Base-by-base conservation (phyloP, 2,888 invertebrate genomes). In the Lymantria monacha region DNA sequence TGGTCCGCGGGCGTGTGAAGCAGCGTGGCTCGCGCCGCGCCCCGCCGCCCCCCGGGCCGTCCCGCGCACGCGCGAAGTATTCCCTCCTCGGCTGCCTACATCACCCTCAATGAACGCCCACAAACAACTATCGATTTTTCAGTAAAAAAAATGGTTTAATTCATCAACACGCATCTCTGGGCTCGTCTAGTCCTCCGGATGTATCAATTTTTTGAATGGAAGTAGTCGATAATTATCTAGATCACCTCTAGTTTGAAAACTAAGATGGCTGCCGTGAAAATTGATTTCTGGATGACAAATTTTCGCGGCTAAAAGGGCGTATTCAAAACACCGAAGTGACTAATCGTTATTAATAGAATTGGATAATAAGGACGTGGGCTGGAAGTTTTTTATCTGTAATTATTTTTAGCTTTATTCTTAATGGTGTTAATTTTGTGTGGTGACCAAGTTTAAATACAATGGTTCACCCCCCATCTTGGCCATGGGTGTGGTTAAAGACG, bases 1-100 rank as follows among this genome's bases (percentile, higher is more conserved):
- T 81, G 74, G 89, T 82, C 87, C 83, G 84, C 76, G 83, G 85
- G 88, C 90, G 90, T 92, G 92, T 92, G 92, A 90, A 81, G 84
- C 81, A 74, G 81, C 82, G 89, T 81, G 85, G 80, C 77, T 66
- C 70, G 73, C 79, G 74, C 79, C 84, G 81, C 83, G 82, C 84
- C 83, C 83, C 83, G 77, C 75, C 73, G 70, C 87, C 81, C 89
- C 90, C 84, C 83, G 82, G 83, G 77, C 75, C 72, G 70, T 87
- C 81, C 89, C 90, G 87, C 91, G 85, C 87, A 83, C 74, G 81
- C 82, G 83, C 90, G 77, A 77, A 51, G 63, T 52, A 67, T n/a
- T 65, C 74, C 72, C 66, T 63, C 70, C 64, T 51, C 57, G 61
- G 55, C 71, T 69, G 66, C 69, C 71, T 63, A 69, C 75, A 59